Evolutionary conservation across 2,113 vertebrate species (phyloP), one percentile per base, ranked within the genome.

Genomic region (Garra rufa): DNA sequence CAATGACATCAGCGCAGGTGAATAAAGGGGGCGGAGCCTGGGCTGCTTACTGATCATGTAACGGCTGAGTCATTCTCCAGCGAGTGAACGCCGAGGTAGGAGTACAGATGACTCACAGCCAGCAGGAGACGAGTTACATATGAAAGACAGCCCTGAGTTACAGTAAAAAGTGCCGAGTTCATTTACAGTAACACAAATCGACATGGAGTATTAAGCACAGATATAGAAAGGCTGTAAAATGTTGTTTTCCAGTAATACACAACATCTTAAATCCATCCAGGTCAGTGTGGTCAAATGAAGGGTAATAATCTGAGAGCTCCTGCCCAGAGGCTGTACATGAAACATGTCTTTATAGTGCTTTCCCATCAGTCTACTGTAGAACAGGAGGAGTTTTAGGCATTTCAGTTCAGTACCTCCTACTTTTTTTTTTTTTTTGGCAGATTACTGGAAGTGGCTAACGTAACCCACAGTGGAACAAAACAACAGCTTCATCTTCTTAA

Each of bases 1-100:
- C 79, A 30, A 85, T 73, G 65, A 55, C 74, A 77, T 77, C 52
- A 76, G 81, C 30, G 21, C 73, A 71, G 38, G 44, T 79, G 74
- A 34, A 76, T 63, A 19, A 61, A 46, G 74, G 71, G 73, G 82
- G 82, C 30, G 48, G 55, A 28, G 78, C 61, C 50, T 55, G 71
- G 34, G 5, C 34, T 55, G 50, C 78, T 43, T 34, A 13, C 59
- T 48, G 74, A 50, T 79, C 74, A 82, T 59, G 78, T 83, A 88
- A 88, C 81, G 67, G 81, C 84, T 61, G 87, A 88, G 71, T 88
- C 87, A 88, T 76, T 34, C 76, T 44, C 43, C 69, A 71, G 34
- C 17, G 38, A 69, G 59, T 77, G 83, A 83, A 77, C 43, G 21
- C 34, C 26, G n/a, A 63, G 41, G 77, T 19, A 38, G 73, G 55